phyloP scores from a whole-genome alignment of 2,888 invertebrate species.

The Aleiodes alternator region DNA sequence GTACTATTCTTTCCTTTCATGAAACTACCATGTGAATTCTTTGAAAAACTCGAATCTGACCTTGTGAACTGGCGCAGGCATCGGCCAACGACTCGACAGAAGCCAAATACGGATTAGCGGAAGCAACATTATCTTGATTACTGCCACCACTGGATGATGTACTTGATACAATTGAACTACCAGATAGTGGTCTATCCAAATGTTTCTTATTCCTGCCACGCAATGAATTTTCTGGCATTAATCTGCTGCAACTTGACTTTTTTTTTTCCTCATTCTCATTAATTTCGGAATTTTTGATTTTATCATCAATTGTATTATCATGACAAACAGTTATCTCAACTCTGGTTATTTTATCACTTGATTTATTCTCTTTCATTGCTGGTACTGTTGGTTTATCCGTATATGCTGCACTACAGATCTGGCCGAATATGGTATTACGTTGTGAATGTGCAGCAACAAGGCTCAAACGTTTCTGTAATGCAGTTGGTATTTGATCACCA shows the following conservation, averaged over 20 bases:
- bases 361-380: conserved; percentile 47
- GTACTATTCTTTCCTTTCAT: too few species aligned
- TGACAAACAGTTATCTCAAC: conserved; percentile 46
- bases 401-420: conserved; percentile 54
- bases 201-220: conserved; percentile 78
- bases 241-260: conserved; percentile 69
- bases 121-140: conserved; percentile 80
- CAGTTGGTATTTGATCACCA: conserved; percentile 62
- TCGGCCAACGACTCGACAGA: conserved; percentile 92
- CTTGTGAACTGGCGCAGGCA: conserved; percentile 80
- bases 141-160: conserved; percentile 74
- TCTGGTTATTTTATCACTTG: background rate
- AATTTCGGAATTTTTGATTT: conserved; percentile 38
- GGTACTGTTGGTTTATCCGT: conserved; percentile 17
- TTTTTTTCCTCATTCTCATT: conserved; percentile 60
- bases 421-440: conserved; percentile 68
- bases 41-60: conserved; percentile 56
- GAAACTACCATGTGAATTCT: too few species aligned
- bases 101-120: conserved; percentile 88
- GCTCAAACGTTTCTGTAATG: conserved; percentile 70
- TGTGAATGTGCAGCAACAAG: conserved; percentile 64
- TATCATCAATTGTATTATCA: conserved; percentile 27
- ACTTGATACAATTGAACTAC: conserved; percentile 85
- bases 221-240: conserved; percentile 68
- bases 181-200: conserved; percentile 82